phyloP scores from a whole-genome alignment of 2,888 invertebrate species.

The Tigriopus californicus region DNA sequence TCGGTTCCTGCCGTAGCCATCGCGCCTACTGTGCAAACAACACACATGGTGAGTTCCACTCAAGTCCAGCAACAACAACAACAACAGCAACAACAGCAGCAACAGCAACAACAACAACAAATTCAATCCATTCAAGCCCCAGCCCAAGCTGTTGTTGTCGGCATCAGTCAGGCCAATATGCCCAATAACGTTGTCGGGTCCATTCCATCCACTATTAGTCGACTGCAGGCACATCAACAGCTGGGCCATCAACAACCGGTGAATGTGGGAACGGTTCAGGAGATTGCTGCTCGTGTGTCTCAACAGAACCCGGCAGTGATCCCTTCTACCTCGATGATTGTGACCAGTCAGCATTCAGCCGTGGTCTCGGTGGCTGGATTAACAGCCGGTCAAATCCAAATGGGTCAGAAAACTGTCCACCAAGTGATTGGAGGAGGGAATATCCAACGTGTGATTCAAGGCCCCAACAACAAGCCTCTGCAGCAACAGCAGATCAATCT shows the following conservation, averaged over 20 bases:
- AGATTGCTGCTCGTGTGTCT: slow-evolving; percentile 12
- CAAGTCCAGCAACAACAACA: slow-evolving; percentile 20
- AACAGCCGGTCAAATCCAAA: slow-evolving; percentile 28
- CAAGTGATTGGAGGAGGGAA: background rate
- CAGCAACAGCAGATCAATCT: slow-evolving; percentile 29
- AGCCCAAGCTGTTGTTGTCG: slow-evolving; percentile 16
- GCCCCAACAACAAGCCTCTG: slow-evolving; percentile 12
- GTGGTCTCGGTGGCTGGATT: slow-evolving; percentile 29
- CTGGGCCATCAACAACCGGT: background rate
- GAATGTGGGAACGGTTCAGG: background rate
- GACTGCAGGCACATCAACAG: background rate
- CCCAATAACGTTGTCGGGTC: background rate
- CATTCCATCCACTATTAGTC: background rate
- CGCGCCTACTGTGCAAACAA: slow-evolving; percentile 18
- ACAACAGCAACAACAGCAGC: slow-evolving; percentile 22
- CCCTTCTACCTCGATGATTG: background rate
- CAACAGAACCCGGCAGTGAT: slow-evolving; percentile 10
- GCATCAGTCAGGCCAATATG: background rate
- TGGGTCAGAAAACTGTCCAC: slow-evolving; percentile 23
- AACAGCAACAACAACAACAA: slow-evolving; percentile 21
- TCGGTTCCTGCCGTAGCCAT: slow-evolving; percentile 20
- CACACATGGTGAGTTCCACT: slow-evolving; percentile 19
- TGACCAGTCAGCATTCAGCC: slow-evolving; percentile 2
- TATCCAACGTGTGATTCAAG: slow-evolving; percentile 22
- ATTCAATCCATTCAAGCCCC: too few relatives aligned